Conservation (phyloP, 2,888 invertebrate species). For the Crioceris asparagi region DNA sequence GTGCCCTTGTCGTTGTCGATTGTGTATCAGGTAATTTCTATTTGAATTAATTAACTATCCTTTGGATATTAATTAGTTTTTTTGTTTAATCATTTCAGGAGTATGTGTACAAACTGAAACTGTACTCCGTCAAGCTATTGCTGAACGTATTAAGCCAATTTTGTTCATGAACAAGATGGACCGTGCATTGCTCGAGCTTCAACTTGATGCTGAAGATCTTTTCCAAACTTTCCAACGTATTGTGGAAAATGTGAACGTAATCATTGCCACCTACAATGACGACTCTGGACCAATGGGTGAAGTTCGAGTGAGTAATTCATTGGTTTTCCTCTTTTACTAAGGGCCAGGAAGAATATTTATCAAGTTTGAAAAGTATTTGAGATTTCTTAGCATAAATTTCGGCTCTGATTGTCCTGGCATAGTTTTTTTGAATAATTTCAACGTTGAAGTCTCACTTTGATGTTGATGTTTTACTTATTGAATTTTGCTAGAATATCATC, state of each 20-base stretch:
- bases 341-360: no score
- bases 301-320: constrained; percentile 63
- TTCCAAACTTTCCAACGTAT: constrained; percentile 99
- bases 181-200: constrained; percentile 93
- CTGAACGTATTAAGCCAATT: constrained; percentile 99
- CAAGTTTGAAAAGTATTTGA: no score
- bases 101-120: constrained; percentile 99
- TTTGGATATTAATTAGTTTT: not conserved
- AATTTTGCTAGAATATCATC: no score
- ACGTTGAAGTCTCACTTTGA: no score
- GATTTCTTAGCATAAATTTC: no score
- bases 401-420: no score
- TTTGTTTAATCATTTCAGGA: constrained; percentile 47
- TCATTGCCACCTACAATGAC: constrained; percentile 97
- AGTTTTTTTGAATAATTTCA: constrained; percentile 6
- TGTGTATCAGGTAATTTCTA: constrained; percentile 84
- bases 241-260: constrained; percentile 99
- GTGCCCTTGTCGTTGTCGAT: constrained; percentile 98
- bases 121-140: constrained; percentile 98
- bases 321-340: no score
- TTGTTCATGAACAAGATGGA: constrained; percentile 99
- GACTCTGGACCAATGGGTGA: constrained; percentile 99
- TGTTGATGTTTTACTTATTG: no score
- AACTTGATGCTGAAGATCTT: constrained; percentile 91
- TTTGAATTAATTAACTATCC: not conserved